Conservation (phyloP, 2,113 vertebrate genomes). For the Apodemus sylvaticus region DNA sequence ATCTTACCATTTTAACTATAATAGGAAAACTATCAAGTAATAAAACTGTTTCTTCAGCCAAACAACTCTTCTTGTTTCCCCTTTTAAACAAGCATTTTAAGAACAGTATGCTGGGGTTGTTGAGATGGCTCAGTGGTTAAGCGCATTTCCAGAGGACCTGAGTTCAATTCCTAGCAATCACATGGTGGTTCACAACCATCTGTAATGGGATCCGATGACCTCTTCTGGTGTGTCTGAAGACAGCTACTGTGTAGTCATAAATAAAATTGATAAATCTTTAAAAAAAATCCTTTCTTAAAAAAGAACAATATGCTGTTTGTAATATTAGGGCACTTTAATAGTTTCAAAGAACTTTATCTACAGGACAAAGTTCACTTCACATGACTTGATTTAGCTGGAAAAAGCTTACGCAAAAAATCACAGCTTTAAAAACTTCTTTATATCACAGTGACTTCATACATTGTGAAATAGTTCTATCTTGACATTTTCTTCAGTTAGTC, state of each 20-base stretch:
- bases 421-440: slow-evolving; percentile 71
- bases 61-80: background rate
- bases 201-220: too few relatives aligned
- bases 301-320: background rate
- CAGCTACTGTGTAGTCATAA: too few relatives aligned
- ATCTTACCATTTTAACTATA: slow-evolving; percentile 13
- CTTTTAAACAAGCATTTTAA: background rate
- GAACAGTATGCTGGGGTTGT: background rate
- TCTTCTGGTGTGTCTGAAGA: too few relatives aligned
- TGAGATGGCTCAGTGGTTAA: too few relatives aligned
- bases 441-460: slow-evolving; percentile 85
- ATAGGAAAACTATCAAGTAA: slow-evolving; percentile 8
- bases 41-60: background rate
- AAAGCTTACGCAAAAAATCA: slow-evolving; percentile 28
- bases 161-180: too few relatives aligned
- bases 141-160: too few relatives aligned
- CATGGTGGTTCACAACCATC: too few relatives aligned
- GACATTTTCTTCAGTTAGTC: slow-evolving; percentile 90
- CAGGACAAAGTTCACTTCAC: slow-evolving; percentile 52
- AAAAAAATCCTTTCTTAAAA: too few relatives aligned
- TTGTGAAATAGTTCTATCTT: slow-evolving; percentile 86
- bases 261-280: too few relatives aligned
- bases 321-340: background rate
- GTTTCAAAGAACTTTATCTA: slow-evolving; percentile 21
- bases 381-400: slow-evolving; percentile 51